Evolutionary conservation across 2,113 vertebrate species (phyloP).

Genomic region (Sturnus vulgaris): DNA sequence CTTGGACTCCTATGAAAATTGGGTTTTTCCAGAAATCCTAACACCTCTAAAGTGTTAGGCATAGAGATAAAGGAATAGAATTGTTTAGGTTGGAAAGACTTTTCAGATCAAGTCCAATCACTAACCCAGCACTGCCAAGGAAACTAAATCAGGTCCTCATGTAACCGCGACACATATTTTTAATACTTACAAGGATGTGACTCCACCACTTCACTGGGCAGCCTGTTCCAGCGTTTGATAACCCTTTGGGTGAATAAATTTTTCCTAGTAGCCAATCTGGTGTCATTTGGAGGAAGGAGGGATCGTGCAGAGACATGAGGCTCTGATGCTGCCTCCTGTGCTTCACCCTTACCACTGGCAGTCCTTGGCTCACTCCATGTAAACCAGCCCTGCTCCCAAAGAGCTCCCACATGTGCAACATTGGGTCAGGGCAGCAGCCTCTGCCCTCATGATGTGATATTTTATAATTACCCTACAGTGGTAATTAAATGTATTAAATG

Average conservation of each 20-base stretch:
- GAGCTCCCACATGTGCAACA: fast-evolving
- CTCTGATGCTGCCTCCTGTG: not conserved
- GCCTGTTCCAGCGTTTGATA: not conserved
- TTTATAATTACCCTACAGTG: not conserved
- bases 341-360: fast-evolving
- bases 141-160: not conserved
- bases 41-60: not conserved
- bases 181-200: not conserved
- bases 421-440: not conserved
- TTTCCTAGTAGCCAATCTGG: not conserved
- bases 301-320: not conserved
- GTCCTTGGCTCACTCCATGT: fast-evolving
- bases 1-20: not conserved
- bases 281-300: not conserved
- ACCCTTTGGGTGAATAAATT: not conserved
- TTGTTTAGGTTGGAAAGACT: not conserved
- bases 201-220: not conserved
- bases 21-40: not conserved
- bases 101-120: not conserved
- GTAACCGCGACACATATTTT: not conserved
- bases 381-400: not conserved
- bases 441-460: not conserved
- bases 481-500: not conserved
- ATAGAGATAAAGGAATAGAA: not conserved
- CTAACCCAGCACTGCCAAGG: not conserved